Evolutionary conservation across 2,888 invertebrate species (phyloP), one percentile per base, ranked within the genome.

Genomic region (Galeruca laticollis): DNA sequence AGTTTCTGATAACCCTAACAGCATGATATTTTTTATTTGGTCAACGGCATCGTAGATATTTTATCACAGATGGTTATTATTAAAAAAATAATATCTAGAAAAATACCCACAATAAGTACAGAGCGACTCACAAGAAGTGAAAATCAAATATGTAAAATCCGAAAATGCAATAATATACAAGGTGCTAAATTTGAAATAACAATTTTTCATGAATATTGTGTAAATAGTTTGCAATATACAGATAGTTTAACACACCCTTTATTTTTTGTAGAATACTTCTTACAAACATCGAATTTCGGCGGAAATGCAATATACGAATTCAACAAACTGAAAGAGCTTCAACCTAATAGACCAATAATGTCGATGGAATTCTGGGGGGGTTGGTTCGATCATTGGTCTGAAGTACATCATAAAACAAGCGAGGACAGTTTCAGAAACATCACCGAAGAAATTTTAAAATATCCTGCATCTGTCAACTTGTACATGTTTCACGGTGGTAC

Each of bases 401-500:
- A 86, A 73, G 35, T 60, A 0, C 82, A 83, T 63, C 84, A 85
- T 52, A 75, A 75, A 2, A 76, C 78, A 20, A 78, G 77, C 52
- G 75, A 78, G 68, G 73, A 74, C 31, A 78, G 65, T 62, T 78
- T 76, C 63, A 59, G 59, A 20, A 73, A 73, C 20, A 71, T 74
- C 10, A 76, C 73, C 43, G 77, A 79, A 61, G 60, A 66, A 60
- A 81, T 81, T 31, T 59, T 81, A 26, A 70, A 64, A n/a, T 81
- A 80, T 56, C 80, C 80, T 40, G 88, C 88, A 6, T 90, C 91
- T 63, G 90, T 96, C 31, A 97, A 95, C 81, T 90, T 97, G 79
- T 98, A 97, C 82, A 95, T 97, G 93, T 96, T 95, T 85, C 93
- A 91, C 80, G 97, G 97, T n/a, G 97, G 97, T 60, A 94, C 94